These are phyloP conservation scores for Salvator merianae DNA, from an alignment of 2,113 vertebrate species.

Conservation along the genomic window DNA sequence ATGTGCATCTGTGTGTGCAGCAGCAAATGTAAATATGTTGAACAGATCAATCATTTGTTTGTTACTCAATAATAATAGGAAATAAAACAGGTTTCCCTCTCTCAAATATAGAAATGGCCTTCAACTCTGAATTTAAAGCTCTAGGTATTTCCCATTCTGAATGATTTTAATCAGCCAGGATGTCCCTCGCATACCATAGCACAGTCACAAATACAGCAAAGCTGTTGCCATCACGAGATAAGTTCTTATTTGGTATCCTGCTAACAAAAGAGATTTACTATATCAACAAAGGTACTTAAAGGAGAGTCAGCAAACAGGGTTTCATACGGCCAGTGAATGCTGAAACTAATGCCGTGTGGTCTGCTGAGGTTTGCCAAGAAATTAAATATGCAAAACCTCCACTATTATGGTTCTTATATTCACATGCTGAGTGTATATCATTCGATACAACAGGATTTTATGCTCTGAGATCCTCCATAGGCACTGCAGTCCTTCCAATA, in stretches of 20 bases:
- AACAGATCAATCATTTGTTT: constrained; percentile 52
- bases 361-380: constrained; percentile 48
- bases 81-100: constrained; percentile 37
- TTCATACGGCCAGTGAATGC: constrained; percentile 49
- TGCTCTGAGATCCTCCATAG: constrained; percentile 29
- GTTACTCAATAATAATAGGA: constrained; percentile 48
- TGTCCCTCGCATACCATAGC: constrained; percentile 23
- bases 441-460: constrained; percentile 43
- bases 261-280: constrained; percentile 62
- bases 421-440: constrained; percentile 41
- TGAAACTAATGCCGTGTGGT: constrained; percentile 49
- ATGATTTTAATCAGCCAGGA: constrained; percentile 54
- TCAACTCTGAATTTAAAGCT: constrained; percentile 57
- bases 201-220: constrained; percentile 50
- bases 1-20: constrained; percentile 17
- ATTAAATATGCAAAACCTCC: constrained; percentile 62
- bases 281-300: constrained; percentile 59
- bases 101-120: constrained; percentile 51
- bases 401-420: constrained; percentile 46
- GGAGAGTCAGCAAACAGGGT: constrained; percentile 48
- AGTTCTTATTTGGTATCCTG: constrained; percentile 60
- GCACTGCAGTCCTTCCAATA: constrained; percentile 23
- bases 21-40: constrained; percentile 20
- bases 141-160: constrained; percentile 39
- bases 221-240: constrained; percentile 67